Conservation (phyloP, 1,140 invertebrate genomes). For the Lepidurus packardi region DNA sequence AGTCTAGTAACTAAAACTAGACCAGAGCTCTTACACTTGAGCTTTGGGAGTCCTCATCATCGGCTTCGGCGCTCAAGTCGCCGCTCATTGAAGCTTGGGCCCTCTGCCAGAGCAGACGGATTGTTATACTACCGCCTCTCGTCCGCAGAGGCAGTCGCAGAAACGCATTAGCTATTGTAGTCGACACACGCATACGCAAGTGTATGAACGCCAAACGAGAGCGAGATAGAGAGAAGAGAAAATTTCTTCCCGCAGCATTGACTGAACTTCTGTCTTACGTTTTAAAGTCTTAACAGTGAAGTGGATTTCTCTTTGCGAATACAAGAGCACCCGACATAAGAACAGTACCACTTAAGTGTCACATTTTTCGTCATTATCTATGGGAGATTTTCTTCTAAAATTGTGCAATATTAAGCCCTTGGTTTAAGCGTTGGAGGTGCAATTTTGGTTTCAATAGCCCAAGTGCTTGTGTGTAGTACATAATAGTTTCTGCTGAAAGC, state of each 20-base stretch:
- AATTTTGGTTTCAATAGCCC: not conserved
- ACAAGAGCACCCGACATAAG: not conserved
- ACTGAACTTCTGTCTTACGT: not conserved
- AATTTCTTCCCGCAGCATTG: no score
- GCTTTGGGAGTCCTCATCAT: conserved; percentile 21
- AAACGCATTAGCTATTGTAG: conserved; percentile 19
- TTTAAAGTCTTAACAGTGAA: not conserved
- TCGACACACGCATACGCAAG: conserved; percentile 1
- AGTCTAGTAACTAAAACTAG: conserved; percentile 4
- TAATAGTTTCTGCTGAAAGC: not conserved
- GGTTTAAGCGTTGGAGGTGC: not conserved
- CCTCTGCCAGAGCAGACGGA: conserved; percentile 1
- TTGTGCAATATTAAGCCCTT: not conserved
- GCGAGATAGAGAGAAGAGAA: not conserved
- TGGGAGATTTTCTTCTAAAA: not conserved
- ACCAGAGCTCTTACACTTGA: conserved; percentile 1
- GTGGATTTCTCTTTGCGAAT: not conserved
- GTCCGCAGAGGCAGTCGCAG: conserved; percentile 3
- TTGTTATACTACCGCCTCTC: conserved; percentile 9
- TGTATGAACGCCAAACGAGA: not conserved
- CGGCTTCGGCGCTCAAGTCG: conserved; percentile 20
- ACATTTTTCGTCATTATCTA: not conserved
- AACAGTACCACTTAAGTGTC: conserved; percentile 1
- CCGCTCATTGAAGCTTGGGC: conserved; percentile 7
- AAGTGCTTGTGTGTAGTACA: not conserved